Base-by-base conservation (phyloP, 2,113 vertebrate genomes). In the Anas platyrhynchos region DNA sequence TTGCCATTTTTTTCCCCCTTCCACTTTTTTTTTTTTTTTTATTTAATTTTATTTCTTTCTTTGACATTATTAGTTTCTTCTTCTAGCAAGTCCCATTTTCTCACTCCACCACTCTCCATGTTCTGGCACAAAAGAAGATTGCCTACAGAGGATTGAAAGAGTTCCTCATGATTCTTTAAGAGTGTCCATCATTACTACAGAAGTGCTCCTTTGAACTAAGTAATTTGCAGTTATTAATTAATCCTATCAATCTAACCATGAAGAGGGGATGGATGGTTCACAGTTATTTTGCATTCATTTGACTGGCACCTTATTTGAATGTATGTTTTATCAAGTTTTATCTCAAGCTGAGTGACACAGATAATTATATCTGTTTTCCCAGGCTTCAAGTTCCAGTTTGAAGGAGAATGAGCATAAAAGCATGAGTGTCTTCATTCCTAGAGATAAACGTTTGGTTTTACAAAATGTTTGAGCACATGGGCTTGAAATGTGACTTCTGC, bases 361-460 rank as follows among this genome's bases (percentile, higher is more conserved):
- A 31, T 96, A 82, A 94, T 93, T 91, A 91, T 79, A 93, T 66
- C 86, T 84, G 55, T 85, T 97, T 88, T 86, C 88, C 87, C 41
- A 89, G 89, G 71, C 91, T 12, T 69, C 22, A 22, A 66, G 74
- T n/a, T 91, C 58, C 55, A 78, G 27, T 74, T 58, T 75, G 90
- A 73, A 65, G 58, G 29, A 38, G 26, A 83, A 21, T 16, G 26
- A 92, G 55, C 34, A 25, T 68, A 69, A 79, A 91, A 91, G 12
- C 43, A 66, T 16, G 23, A 75, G 76, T 63, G 38, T 48, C 54
- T 84, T 65, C 75, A 73, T 89, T 68, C 67, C 72, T 68, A 71
- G 21, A 82, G 41, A 79, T 58, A 78, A 80, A 86, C 26, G 16
- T 59, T 91, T 62, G 44, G 58, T 86, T 86, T 84, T 3, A 13